phyloP scores from a whole-genome alignment of 2,888 invertebrate species.

The Drosophila barbarae region DNA sequence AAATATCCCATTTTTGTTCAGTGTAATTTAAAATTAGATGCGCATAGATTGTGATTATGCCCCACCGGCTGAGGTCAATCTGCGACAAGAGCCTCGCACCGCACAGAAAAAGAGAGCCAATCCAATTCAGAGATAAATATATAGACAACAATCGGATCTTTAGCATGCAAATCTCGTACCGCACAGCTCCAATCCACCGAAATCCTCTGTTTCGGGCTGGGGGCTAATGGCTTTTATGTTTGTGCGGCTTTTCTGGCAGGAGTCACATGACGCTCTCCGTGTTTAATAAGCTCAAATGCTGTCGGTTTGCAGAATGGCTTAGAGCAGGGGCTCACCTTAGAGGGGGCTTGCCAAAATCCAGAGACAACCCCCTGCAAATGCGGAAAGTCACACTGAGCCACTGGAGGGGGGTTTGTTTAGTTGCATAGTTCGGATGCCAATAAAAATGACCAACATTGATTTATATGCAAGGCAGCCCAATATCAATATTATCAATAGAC shows the following conservation, averaged over 20 bases:
- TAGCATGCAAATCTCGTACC: slow-evolving; percentile 45
- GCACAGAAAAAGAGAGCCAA: slow-evolving; percentile 10
- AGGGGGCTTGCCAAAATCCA: slow-evolving; percentile 1
- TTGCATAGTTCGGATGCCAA: slow-evolving; percentile 68
- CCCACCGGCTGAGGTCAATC: slow-evolving; percentile 31
- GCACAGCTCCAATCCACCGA: slow-evolving; percentile 18
- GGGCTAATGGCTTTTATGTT: slow-evolving; percentile 42
- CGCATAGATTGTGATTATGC: slow-evolving; percentile 56
- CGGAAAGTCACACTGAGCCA: slow-evolving; percentile 27
- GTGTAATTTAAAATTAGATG: slow-evolving; percentile 61
- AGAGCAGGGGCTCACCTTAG: slow-evolving; percentile 15
- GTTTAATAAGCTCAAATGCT: slow-evolving; percentile 65
- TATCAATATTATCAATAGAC: slow-evolving; percentile 65
- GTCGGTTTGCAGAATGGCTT: slow-evolving; percentile 49
- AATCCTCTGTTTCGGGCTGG: slow-evolving; percentile 19
- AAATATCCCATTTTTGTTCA: slow-evolving; percentile 18
- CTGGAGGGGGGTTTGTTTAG: slow-evolving; percentile 29
- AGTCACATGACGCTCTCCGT: slow-evolving; percentile 64
- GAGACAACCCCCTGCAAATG: background rate
- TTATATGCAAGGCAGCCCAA: slow-evolving; percentile 73
- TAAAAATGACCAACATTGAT: slow-evolving; percentile 70
- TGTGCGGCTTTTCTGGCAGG: slow-evolving; percentile 38
- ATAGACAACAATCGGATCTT: slow-evolving; percentile 36
- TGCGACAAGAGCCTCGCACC: background rate
- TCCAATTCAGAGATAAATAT: slow-evolving; percentile 13